Conservation (phyloP, 2,797 vertebrate genomes). For the Telmatherina bonti region DNA sequence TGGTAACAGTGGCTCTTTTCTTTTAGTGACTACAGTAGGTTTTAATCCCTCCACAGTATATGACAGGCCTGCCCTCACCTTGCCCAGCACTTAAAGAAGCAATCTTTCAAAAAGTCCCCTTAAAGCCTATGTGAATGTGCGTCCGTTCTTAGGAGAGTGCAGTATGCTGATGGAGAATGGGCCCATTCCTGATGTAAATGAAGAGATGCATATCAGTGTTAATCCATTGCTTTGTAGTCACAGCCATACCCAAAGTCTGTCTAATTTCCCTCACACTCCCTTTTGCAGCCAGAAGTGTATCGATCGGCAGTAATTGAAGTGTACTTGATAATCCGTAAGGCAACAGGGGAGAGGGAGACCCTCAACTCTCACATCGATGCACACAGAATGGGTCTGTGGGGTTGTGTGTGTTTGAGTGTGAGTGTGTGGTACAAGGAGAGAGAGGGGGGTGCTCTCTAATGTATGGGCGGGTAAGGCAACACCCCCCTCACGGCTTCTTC, state of each 20-base stretch:
- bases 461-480: slow-evolving; percentile 86
- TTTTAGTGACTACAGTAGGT: slow-evolving; percentile 61
- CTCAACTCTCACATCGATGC: slow-evolving; percentile 84
- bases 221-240: slow-evolving; percentile 91
- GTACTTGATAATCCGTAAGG: slow-evolving; percentile 89
- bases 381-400: slow-evolving; percentile 80
- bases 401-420: slow-evolving; percentile 79
- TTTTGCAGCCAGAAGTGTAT: slow-evolving; percentile 88
- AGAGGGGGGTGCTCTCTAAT: slow-evolving; percentile 77
- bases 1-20: slow-evolving; percentile 61
- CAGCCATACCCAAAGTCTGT: slow-evolving; percentile 87
- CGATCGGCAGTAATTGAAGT: slow-evolving; percentile 90
- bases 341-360: slow-evolving; percentile 85
- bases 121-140: slow-evolving; percentile 80
- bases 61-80: slow-evolving; percentile 86
- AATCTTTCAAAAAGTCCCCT: slow-evolving; percentile 87
- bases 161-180: slow-evolving; percentile 80
- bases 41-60: slow-evolving; percentile 82
- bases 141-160: slow-evolving; percentile 76
- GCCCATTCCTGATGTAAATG: slow-evolving; percentile 88
- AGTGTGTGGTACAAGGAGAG: slow-evolving; percentile 70
- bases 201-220: slow-evolving; percentile 90
- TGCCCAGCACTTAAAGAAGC: slow-evolving; percentile 87
- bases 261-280: slow-evolving; percentile 88
- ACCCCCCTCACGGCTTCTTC: slow-evolving; percentile 87